These are phyloP conservation scores for Tympanuchus pallidicinctus DNA, from an alignment of 2,113 vertebrate species.

Conservation along the genomic window DNA sequence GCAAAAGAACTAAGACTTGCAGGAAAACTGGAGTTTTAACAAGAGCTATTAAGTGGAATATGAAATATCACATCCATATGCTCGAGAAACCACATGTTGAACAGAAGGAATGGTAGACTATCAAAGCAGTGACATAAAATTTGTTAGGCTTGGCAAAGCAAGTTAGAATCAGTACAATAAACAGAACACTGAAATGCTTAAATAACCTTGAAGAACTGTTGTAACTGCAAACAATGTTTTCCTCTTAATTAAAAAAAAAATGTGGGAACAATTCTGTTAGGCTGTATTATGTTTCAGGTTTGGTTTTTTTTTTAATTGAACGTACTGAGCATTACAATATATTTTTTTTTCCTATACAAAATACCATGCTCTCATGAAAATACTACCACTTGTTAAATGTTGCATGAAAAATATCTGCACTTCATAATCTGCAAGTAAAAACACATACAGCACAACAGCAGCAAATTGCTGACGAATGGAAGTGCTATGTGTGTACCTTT, in stretches of 20 bases:
- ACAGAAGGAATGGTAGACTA: conserved; percentile 64
- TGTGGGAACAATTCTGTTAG: background rate
- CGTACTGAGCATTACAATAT: background rate
- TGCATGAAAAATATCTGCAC: background rate
- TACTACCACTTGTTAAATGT: background rate
- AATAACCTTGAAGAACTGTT: conserved; percentile 56
- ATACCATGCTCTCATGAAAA: background rate
- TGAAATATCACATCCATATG: conserved; percentile 73
- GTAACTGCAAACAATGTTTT: conserved; percentile 34
- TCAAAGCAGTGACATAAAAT: conserved; percentile 64
- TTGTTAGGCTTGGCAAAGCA: conserved; percentile 68
- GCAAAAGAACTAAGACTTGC: conserved; percentile 39
- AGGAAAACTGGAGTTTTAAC: conserved; percentile 56
- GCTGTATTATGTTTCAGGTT: background rate
- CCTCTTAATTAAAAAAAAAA: conserved; percentile 3
- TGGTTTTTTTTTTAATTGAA: background rate
- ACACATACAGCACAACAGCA: background rate
- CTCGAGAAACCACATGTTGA: conserved; percentile 67
- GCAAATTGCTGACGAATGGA: conserved; percentile 6
- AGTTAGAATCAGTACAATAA: conserved; percentile 65
- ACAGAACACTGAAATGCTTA: conserved; percentile 56
- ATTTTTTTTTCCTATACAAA: background rate
- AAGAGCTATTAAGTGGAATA: conserved; percentile 59
- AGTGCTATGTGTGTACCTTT: background rate
- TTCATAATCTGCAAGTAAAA: background rate